These are phyloP conservation scores for Drosophila pruinosa DNA, from an alignment of 1,140 invertebrate genomes.

Conservation along the genomic window DNA sequence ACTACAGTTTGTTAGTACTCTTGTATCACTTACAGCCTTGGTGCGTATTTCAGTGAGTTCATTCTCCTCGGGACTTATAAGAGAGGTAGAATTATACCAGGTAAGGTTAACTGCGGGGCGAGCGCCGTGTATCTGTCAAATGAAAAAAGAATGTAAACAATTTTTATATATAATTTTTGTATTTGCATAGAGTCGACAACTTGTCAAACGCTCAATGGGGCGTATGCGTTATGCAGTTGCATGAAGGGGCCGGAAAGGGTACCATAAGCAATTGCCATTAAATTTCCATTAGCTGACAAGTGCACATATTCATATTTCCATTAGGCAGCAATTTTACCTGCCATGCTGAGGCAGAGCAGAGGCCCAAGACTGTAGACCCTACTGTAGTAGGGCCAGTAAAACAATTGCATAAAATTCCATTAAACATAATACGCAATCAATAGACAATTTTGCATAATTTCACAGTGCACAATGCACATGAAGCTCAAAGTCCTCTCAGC, in stretches of 20 bases:
- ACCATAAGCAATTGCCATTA: constrained; percentile 40
- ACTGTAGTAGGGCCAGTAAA: constrained; percentile 30
- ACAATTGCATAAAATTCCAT: constrained; percentile 68
- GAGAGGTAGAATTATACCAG: constrained; percentile 91
- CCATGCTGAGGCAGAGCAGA: too few species aligned
- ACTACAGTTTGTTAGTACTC: background rate
- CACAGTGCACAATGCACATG: constrained; percentile 37
- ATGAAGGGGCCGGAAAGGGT: too few species aligned
- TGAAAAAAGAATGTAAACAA: background rate
- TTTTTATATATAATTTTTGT: background rate
- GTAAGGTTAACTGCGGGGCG: constrained; percentile 91
- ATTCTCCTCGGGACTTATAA: constrained; percentile 84
- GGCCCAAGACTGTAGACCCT: background rate
- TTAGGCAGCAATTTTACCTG: constrained; percentile 29
- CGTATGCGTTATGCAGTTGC: constrained; percentile 16
- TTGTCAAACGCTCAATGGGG: constrained; percentile 4
- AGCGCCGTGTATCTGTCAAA: constrained; percentile 86
- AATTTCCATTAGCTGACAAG: constrained; percentile 55
- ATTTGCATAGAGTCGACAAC: constrained; percentile 12
- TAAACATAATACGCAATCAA: constrained; percentile 67
- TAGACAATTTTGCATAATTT: constrained; percentile 69
- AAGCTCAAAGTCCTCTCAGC: background rate
- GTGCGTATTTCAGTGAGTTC: constrained; percentile 69
- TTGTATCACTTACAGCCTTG: constrained; percentile 66
- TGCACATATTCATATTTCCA: constrained; percentile 45